Conservation (phyloP, 2,888 invertebrate genomes). For the Pterostichus niger region DNA sequence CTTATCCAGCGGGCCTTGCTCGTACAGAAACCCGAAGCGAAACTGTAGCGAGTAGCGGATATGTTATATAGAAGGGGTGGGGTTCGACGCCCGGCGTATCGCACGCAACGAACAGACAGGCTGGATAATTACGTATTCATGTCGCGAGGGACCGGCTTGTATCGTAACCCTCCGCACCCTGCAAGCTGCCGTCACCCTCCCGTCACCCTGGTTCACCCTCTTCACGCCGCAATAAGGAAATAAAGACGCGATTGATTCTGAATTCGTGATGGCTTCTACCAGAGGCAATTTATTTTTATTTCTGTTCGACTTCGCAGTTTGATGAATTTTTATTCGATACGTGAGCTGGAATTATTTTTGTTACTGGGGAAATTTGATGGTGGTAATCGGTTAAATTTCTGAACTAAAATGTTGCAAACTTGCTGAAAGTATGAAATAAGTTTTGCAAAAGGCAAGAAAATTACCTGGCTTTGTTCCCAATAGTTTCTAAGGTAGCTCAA, state of each 20-base stretch:
- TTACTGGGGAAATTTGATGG: not conserved
- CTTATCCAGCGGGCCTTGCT: constrained; percentile 9
- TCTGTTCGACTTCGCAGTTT: constrained; percentile 9
- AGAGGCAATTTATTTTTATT: constrained; percentile 15
- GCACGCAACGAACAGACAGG: constrained; percentile 59
- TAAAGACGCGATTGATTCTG: constrained; percentile 55
- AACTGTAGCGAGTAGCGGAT: constrained; percentile 24
- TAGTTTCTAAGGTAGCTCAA: too few relatives aligned
- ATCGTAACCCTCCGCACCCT: constrained; percentile 28
- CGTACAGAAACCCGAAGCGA: not conserved
- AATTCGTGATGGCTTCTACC: constrained; percentile 26
- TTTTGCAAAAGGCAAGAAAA: too few relatives aligned
- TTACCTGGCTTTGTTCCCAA: too few relatives aligned
- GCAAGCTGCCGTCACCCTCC: not conserved
- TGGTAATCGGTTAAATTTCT: not conserved
- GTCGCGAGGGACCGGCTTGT: constrained; percentile 60
- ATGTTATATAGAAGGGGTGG: constrained; percentile 54
- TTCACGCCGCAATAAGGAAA: constrained; percentile 46
- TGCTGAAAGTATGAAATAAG: too few relatives aligned
- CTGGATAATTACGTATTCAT: constrained; percentile 65
- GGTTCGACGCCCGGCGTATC: constrained; percentile 35
- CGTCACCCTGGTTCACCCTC: not conserved
- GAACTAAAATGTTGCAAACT: too few relatives aligned
- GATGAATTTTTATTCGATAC: constrained; percentile 25
- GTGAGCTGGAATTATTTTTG: constrained; percentile 19